A percentile compares a stretch with the other conserved stretches of the same genome.
phyloP scores from a whole-genome alignment of 2,797 vertebrate species.

The Eupleurogrammus muticus region DNA sequence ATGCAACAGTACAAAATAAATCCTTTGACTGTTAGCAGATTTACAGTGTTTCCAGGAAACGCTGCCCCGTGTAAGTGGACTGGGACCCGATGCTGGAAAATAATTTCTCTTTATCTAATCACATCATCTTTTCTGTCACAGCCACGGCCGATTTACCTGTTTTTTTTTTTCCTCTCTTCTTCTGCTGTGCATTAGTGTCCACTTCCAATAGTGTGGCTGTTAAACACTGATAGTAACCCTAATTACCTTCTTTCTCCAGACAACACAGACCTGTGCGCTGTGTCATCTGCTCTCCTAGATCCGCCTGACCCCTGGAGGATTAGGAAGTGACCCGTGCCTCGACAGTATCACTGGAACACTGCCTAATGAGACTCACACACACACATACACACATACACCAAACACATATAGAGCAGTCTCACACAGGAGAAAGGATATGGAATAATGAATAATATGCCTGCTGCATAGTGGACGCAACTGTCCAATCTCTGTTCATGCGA shows the following conservation, averaged over 20 bases:
- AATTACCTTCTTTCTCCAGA: constrained; percentile 63
- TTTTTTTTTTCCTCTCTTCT: background rate
- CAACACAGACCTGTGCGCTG: constrained; percentile 60
- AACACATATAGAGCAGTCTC: background rate
- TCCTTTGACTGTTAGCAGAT: constrained; percentile 5
- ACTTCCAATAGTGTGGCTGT: constrained; percentile 47
- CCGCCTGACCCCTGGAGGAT: constrained; percentile 56
- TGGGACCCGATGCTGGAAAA: constrained; percentile 11
- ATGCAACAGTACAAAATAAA: constrained; percentile 10
- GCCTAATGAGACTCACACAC: constrained; percentile 68
- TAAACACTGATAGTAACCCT: constrained; percentile 69
- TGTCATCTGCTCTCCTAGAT: constrained; percentile 67
- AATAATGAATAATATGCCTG: constrained; percentile 58
- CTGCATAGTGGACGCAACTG: constrained; percentile 29
- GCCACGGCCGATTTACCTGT: background rate
- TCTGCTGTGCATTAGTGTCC: constrained; percentile 12
- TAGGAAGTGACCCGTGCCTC: constrained; percentile 59
- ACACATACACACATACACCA: constrained; percentile 13
- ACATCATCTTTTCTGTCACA: constrained; percentile 7
- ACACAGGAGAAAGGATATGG: constrained; percentile 27
- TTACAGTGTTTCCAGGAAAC: background rate
- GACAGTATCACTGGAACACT: constrained; percentile 47
- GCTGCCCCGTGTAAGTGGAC: background rate
- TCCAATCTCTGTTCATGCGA: constrained; percentile 55
- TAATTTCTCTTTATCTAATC: constrained; percentile 3